A percentile compares a stretch with the other conserved stretches of the same genome.
phyloP scores from a whole-genome alignment of 2,797 vertebrate species.

The Parambassis ranga region DNA sequence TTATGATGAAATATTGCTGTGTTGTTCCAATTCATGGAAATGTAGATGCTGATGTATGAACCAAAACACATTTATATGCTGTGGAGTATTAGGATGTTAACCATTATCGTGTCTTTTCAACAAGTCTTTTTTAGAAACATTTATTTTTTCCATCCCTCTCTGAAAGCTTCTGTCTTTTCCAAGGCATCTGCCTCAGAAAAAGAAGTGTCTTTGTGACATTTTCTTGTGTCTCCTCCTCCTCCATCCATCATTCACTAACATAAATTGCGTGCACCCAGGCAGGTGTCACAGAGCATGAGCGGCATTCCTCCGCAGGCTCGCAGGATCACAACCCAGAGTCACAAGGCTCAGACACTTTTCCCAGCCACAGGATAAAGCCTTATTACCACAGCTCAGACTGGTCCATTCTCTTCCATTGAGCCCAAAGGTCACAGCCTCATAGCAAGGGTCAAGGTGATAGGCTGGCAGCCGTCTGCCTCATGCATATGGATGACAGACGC shows the following conservation, averaged over 20 bases:
- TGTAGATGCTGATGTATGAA: background rate
- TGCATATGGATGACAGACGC: constrained; percentile 78
- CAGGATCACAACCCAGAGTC: constrained; percentile 27
- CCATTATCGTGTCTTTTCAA: background rate
- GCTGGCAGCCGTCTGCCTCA: constrained; percentile 67
- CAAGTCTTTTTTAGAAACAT: background rate
- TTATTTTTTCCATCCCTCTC: background rate
- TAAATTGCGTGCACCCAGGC: constrained; percentile 53
- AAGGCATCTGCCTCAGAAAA: constrained; percentile 36
- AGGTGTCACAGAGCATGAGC: constrained; percentile 61
- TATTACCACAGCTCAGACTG: constrained; percentile 41
- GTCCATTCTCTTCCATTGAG: constrained; percentile 68
- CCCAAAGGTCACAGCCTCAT: constrained; percentile 65
- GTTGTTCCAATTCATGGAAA: background rate
- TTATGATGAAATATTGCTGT: constrained; percentile 19
- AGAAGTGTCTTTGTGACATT: constrained; percentile 53
- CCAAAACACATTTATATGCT: too few relatives aligned
- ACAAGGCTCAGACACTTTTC: constrained; percentile 31
- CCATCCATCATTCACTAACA: constrained; percentile 68
- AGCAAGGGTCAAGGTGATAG: constrained; percentile 78
- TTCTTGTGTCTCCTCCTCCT: constrained; percentile 51
- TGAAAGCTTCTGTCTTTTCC: constrained; percentile 16
- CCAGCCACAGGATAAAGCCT: constrained; percentile 60
- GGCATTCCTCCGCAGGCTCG: constrained; percentile 52
- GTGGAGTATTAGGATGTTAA: too few relatives aligned